phyloP scores from a whole-genome alignment of 2,113 vertebrate genomes.

The Microtus montanus region DNA sequence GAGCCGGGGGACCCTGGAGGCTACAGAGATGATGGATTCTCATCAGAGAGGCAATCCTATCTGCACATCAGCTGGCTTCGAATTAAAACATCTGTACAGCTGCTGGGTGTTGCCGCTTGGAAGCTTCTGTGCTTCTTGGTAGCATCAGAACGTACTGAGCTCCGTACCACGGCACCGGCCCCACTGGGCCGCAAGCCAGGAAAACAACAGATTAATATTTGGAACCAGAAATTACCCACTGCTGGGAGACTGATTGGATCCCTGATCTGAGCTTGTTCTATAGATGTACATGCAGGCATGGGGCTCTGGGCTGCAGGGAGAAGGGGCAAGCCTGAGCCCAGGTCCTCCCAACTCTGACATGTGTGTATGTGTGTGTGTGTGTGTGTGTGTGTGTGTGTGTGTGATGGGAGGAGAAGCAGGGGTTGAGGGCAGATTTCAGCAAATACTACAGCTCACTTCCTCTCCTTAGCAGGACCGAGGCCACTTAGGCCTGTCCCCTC shows the following conservation, averaged over 20 bases:
- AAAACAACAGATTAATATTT: conserved; percentile 73
- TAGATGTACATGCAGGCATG: conserved; percentile 66
- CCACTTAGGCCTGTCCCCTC: not conserved
- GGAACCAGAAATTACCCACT: conserved; percentile 78
- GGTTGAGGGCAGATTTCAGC: not conserved
- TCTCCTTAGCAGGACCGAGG: not conserved
- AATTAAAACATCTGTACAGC: conserved; percentile 76
- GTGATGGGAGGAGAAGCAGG: not conserved
- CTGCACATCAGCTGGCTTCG: conserved; percentile 41
- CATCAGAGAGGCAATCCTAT: conserved; percentile 58
- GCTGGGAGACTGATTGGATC: conserved; percentile 79
- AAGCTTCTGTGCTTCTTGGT: conserved; percentile 40
- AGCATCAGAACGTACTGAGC: conserved; percentile 47
- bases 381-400: not conserved
- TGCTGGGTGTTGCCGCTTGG: conserved; percentile 47
- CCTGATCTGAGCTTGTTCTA: conserved; percentile 68
- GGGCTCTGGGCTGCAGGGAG: conserved; percentile 41
- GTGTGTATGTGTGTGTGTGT: not conserved
- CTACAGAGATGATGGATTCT: conserved; percentile 62
- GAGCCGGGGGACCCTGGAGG: not conserved
- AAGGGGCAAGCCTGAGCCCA: not conserved
- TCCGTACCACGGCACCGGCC: not conserved
- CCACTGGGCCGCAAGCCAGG: conserved; percentile 53
- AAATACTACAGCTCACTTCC: not conserved
- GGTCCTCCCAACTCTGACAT: not conserved